Evolutionary conservation across 2,113 vertebrate genomes (phyloP), one percentile per base, ranked within the genome.

Genomic region (Puffinus mauretanicus): DNA sequence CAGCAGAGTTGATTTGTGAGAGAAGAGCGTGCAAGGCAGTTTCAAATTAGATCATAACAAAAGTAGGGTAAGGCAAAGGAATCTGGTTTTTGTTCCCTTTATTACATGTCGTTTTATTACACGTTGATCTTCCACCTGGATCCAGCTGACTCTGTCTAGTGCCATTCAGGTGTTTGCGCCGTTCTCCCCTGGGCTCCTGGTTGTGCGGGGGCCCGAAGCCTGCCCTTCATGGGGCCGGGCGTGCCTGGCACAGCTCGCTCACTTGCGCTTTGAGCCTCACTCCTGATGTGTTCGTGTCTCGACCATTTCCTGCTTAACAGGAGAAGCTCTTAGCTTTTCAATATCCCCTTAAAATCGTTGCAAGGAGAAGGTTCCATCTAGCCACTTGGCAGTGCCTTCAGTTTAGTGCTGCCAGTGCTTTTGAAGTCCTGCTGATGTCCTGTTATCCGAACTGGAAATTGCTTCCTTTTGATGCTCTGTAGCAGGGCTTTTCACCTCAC

Each of bases 171-270:
- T 76, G 58, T 36, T 34, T 49, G 46, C 11, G 32, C 70, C 2
- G 0, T 11, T 46, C 19, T 32, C 17, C 55, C 7, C 38, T 19
- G 36, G 12, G 14, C 49, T n/a, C 34, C 58, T 16, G 34, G 19
- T 5, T 60, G 27, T 0, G 0, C 0, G 2, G 9, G 7, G 21
- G 4, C 25, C 52, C 27, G 62, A 36, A 29, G 47, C 9, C 42
- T 81, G 25, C 22, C 10, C 54, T 76, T 73, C 11, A 1, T 0
- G 20, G 42, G 34, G 26, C 44, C 51, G 2, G 52, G 20, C 4
- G 2, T 72, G 32, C 78, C 67, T 65, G 44, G 58, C 44, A n/a
- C 49, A 18, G 3, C 21, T 36, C 0, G 0, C 55, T 16, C 29
- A 1, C 42, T 13, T 36, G 49, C 34, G 21, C 62, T 92, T 40